A percentile compares a stretch with the other conserved stretches of the same genome.
Evolutionary conservation across 2,797 vertebrate species (phyloP).

Genomic region (Peromyscus nudipes): DNA sequence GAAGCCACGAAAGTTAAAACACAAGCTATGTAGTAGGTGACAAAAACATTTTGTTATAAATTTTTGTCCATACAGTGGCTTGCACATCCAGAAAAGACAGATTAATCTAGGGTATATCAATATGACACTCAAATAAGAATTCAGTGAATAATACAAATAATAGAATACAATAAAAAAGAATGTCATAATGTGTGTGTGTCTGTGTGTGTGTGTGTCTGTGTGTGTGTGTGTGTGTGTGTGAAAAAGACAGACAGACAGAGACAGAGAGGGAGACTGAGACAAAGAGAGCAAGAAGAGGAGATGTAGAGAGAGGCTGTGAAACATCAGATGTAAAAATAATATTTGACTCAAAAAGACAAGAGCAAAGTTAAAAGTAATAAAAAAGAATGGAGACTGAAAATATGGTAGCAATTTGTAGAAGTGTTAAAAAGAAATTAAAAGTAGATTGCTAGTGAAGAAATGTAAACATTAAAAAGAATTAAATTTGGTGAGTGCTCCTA

Average conservation of each 20-base stretch:
- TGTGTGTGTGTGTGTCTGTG: not conserved
- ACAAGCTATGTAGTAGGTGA: not conserved
- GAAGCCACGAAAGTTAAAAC: not conserved
- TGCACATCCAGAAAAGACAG: not conserved
- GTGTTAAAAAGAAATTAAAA: conserved; percentile 67
- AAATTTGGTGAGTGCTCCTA: conserved; percentile 83
- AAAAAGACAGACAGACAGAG: not conserved
- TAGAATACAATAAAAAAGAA: not conserved
- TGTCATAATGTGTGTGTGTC: not conserved
- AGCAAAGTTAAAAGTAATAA: not conserved
- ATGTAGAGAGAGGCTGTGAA: not conserved
- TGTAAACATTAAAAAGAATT: not conserved
- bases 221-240: too few species aligned
- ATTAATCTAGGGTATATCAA: not conserved
- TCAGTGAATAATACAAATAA: not conserved
- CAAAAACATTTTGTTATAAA: not conserved
- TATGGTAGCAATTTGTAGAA: not conserved
- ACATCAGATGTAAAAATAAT: not conserved
- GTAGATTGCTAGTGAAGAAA: conserved; percentile 72
- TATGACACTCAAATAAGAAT: not conserved
- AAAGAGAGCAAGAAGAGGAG: not conserved
- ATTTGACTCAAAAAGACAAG: not conserved
- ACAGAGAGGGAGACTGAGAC: too few species aligned
- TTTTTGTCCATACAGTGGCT: not conserved
- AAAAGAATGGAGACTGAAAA: not conserved